Evolutionary conservation across 2,888 invertebrate genomes (phyloP), one percentile per base, ranked within the genome.

Genomic region (Himalopsyche tibetana): DNA sequence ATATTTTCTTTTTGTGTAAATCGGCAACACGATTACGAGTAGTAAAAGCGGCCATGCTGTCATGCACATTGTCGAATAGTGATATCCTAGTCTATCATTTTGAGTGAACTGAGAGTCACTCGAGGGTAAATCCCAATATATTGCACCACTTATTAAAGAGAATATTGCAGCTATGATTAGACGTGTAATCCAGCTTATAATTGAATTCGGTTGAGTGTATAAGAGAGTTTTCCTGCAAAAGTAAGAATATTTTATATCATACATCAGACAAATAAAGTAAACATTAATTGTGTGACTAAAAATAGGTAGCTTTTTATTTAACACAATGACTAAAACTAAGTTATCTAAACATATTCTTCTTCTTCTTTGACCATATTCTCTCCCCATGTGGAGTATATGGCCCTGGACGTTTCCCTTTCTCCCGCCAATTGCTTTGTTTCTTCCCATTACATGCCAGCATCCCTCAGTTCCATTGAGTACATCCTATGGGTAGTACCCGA

Each of bases 101-200:
- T 96, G 94, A 69, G 94, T 94, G 82, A 96, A 90, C 92, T 96
- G 95, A 4, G 95, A 93, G 91, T 97, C 97, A 5, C 96, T 95
- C 56, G 95, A 93, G 0, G 97, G 96, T 5, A 98, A 94, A 90
- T 98, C 97, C 97, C 98, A 98, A 91, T 97, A 98, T 89, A 98
- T 95, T 89, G 97, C 96, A 69, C 98, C 98, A 55, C 97, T 94
- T 89, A 97, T 93, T 84, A 98, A 94, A 4, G 98, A 98, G 90
- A 98, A 94, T 88, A 96, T 94, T 1, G 96, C 97, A 0, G 98
- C 96, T 19, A 97, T 93, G 36, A 98, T 94, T 15, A 98, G 94
- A 88, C 97, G 95, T 74, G 95, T 95, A 55, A 97, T 94, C 93
- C 98, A 96, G 89, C 95, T 95, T 0, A 97, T 94, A 88, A 98